phyloP scores from a whole-genome alignment of 1,140 invertebrate species.

The Schlechtendalia chinensis region DNA sequence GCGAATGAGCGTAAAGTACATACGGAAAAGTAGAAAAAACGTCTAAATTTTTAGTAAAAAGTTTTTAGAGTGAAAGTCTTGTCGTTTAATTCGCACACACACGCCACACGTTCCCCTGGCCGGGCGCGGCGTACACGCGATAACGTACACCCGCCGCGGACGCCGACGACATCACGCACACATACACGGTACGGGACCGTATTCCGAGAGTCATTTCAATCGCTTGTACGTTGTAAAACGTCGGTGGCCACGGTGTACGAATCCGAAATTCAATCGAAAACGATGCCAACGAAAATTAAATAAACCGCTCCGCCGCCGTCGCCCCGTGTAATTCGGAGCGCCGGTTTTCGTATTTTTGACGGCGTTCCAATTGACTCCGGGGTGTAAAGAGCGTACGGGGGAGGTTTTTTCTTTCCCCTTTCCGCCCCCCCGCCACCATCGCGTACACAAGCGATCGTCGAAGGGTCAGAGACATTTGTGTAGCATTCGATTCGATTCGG shows the following conservation, averaged over 20 bases:
- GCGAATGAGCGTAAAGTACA: no score
- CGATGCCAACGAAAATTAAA: constrained; percentile 26
- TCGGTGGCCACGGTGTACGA: background rate
- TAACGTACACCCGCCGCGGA: background rate
- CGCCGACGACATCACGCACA: background rate
- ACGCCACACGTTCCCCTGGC: no score
- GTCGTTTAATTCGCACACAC: no score
- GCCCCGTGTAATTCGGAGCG: constrained; percentile 8
- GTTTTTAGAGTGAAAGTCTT: no score
- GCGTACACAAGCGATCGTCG: background rate
- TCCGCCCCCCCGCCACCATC: no score
- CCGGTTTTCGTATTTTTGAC: constrained; percentile 19
- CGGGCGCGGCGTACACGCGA: background rate
- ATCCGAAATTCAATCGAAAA: constrained; percentile 22
- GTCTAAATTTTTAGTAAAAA: no score
- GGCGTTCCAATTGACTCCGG: constrained; percentile 29
- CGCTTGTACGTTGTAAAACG: background rate
- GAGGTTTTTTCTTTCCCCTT: no score
- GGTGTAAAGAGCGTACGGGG: background rate
- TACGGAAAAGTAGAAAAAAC: no score
- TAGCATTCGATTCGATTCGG: no score
- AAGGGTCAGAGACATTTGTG: constrained; percentile 14
- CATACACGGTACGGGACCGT: no score
- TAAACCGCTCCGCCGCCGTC: background rate
- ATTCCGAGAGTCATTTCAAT: background rate